Percentiles rank a stretch among this genome's conserved stretches.
phyloP scores from a whole-genome alignment of 2,888 invertebrate species.

The Choreutis nemorana region DNA sequence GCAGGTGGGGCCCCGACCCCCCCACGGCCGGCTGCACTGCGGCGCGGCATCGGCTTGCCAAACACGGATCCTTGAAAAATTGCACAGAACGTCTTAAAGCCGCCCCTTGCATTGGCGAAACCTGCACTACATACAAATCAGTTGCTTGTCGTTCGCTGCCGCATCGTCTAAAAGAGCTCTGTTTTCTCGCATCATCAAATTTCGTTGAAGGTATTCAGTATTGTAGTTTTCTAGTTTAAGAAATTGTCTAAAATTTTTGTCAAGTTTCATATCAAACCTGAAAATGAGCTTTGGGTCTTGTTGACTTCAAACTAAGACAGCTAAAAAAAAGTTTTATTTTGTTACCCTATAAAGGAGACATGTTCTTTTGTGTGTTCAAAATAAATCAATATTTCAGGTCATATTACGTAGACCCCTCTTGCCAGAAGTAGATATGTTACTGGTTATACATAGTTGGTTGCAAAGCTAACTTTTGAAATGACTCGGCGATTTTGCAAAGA shows the following conservation, averaged over 20 bases:
- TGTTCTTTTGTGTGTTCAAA: no score
- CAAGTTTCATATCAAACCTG: no score
- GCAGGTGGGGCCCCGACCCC: conserved; percentile 31
- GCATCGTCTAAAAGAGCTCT: conserved; percentile 14
- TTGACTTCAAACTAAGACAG: no score
- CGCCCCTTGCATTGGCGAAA: conserved; percentile 36
- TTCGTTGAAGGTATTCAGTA: no score
- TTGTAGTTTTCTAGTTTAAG: no score
- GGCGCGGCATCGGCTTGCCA: conserved; percentile 39
- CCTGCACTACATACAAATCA: conserved; percentile 57
- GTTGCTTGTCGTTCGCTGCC: conserved; percentile 21
- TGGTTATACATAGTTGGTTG: conserved; percentile 21
- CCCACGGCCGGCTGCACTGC: conserved; percentile 26
- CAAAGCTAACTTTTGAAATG: conserved; percentile 40
- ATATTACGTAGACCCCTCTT: no score
- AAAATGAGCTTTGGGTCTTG: no score
- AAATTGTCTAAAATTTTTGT: no score
- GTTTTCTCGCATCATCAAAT: conserved; percentile 16
- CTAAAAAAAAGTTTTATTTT: no score
- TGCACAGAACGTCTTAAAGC: conserved; percentile 52
- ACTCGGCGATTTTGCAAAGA: conserved; percentile 33
- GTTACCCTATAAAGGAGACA: no score
- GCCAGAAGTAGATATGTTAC: no score
- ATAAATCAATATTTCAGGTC: no score
- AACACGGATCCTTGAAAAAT: conserved; percentile 62